Base-by-base conservation (phyloP, 2,797 vertebrate species). In the Miichthys miiuy region DNA sequence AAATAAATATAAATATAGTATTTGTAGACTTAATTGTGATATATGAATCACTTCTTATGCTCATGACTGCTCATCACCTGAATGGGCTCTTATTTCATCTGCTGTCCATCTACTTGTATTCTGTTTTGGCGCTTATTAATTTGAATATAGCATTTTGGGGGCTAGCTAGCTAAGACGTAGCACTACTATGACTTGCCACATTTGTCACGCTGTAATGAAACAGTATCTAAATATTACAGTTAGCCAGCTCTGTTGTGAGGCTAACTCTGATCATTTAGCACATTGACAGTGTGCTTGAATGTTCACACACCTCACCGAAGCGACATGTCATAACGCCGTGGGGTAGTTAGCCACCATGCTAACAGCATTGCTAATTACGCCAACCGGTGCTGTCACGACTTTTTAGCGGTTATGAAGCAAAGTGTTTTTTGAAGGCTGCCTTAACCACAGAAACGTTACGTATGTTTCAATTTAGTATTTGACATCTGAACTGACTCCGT, bases 51-150 rank as follows among this genome's bases (percentile, higher is more conserved):
- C 11, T 17, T 44, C 17, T 25, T 18, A 55, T 41, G 21, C 6
- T 27, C 16, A 12, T 46, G 0, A 18, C 1, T 21, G 23, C 23
- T 27, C 18, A 4, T 11, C n/a, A 11, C 6, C 12, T 55, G 34
- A n/a, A 50, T 1, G 12, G 16, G 10, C 27, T 48, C 3, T 17
- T 3, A 3, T 17, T n/a, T 27, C 3, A 27, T 6, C 30, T 17
- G 6, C 41, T 18, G 27, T 58, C 18, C 17, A n/a, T 50, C 48
- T 50, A 6, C 6, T 58, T 58, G 30, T 38, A 9, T 34, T 3
- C 18, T 44, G 41, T 71, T 88, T 89, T 90, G 80, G 83, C 89
- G 89, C 82, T 91, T 80, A 54, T 57, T 76, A 44, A 34, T 84
- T 83, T 85, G 70, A 81, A 78, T 23, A 18, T 68, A 76, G 72